Conservation (phyloP, 2,888 invertebrate species). For the Nycteola revayana region DNA sequence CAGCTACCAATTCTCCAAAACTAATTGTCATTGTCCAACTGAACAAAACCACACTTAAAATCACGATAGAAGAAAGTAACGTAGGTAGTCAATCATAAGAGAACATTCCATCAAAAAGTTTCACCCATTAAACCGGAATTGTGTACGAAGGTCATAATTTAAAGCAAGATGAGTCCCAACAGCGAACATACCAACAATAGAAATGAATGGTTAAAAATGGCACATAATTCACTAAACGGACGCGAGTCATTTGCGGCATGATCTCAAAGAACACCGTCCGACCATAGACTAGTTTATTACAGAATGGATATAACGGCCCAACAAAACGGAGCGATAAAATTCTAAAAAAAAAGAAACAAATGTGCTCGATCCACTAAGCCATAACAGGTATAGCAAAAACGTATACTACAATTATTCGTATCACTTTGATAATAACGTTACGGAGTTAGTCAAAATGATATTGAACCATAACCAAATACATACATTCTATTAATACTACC, state of each 20-base stretch:
- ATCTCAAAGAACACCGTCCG: too few species aligned
- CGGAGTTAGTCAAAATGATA: too few species aligned
- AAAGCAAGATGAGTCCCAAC: conserved; percentile 51
- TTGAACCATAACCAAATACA: too few species aligned
- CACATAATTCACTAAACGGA: conserved; percentile 47
- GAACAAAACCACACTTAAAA: conserved; percentile 26
- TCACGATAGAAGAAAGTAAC: conserved; percentile 47
- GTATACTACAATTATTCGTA: too few species aligned
- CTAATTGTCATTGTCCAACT: conserved; percentile 13
- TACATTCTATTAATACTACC: too few species aligned
- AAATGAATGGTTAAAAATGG: conserved; percentile 43
- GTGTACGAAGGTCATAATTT: conserved; percentile 52
- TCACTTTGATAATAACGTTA: too few species aligned
- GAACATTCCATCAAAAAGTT: conserved; percentile 29
- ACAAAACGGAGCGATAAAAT: not conserved
- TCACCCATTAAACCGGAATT: conserved; percentile 42
- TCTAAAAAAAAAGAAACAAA: too few species aligned
- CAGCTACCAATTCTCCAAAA: conserved; percentile 9
- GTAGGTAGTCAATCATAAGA: conserved; percentile 41
- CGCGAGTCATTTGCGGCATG: conserved; percentile 25
- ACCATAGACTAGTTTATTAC: too few species aligned
- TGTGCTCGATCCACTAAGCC: too few species aligned
- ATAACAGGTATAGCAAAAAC: too few species aligned
- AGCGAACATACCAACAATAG: conserved; percentile 50
- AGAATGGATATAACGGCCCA: conserved; percentile 4